phyloP scores from a whole-genome alignment of 1,140 invertebrate species.

The Trypoxylus dichotomus region DNA sequence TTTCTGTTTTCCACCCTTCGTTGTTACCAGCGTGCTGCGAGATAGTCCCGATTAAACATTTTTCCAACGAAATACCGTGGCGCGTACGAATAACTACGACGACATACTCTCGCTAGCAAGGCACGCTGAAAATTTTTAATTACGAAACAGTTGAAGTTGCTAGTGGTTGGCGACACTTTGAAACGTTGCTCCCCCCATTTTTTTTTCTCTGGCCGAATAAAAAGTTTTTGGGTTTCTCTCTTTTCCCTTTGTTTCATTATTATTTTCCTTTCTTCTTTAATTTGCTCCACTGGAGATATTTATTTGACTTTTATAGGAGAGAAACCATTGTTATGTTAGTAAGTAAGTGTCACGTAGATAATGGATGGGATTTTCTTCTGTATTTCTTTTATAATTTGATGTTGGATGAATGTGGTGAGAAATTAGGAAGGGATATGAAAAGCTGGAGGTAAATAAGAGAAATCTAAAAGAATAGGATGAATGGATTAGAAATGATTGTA shows the following conservation, averaged over 20 bases:
- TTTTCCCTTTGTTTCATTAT: neutral
- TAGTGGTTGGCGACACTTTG: neutral
- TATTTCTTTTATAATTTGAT: no score
- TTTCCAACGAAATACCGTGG: neutral
- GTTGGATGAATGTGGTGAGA: no score
- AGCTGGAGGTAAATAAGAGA: no score
- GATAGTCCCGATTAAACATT: neutral
- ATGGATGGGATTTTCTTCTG: no score
- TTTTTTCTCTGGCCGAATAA: neutral
- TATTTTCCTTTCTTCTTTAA: no score
- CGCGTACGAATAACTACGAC: neutral
- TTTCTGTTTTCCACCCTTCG: neutral
- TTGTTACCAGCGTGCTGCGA: neutral
- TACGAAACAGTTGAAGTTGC: neutral
- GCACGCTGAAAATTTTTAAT: conserved; percentile 2
- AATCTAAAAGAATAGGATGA: no score
- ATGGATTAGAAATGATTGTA: no score
- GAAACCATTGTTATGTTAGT: no score
- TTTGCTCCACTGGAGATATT: no score
- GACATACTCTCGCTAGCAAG: neutral
- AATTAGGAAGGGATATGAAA: no score
- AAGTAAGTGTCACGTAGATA: no score
- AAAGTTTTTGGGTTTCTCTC: neutral
- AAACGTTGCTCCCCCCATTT: neutral
- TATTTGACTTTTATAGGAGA: no score